Evolutionary conservation across 30 jellyfish, hydroid and myxozoan genomes (phyloP), one percentile per base, ranked within the genome.

Genomic region (Aurelia aurita): DNA sequence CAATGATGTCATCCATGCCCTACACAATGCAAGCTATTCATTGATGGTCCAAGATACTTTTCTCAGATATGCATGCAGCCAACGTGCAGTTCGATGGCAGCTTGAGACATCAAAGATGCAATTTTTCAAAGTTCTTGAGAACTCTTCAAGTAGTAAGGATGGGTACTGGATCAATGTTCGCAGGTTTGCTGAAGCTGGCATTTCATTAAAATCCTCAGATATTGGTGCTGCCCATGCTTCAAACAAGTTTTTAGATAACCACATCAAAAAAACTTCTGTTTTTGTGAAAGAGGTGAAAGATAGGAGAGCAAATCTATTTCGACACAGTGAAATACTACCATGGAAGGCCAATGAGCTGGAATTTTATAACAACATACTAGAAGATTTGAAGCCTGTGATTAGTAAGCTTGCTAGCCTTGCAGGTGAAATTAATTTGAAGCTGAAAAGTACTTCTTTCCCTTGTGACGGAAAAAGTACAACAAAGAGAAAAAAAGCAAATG

Each of bases 261-360:
- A 53, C 82, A 9, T 44, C 79, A 46, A 35, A 77, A 71, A 77
- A 58, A 62, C 59, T 31, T 28, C 58, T 58, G 23, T 43, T 35
- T 25, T 76, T n/a, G n/a, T n/a, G n/a, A n/a, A n/a, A n/a, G n/a
- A n/a, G n/a, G n/a, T n/a, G n/a, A n/a, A n/a, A n/a, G n/a, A n/a
- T n/a, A n/a, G n/a, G n/a, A n/a, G n/a, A n/a, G 63, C 74, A n/a
- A 21, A 29, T 61, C 75, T 74, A 27, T 74, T 74, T 74, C 75
- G 51, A 16, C 28, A 74, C 43, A 74, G 57, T 74, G 75, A 53
- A 34, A 35, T 63, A 12, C 72, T 79, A 22, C 58, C 89, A 32
- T 77, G 79, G 88, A 61, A 49, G 39, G 80, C 78, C 78, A 80
- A 55, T 80, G 83, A 80, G 70, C 32, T 80, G 65, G 91, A 80